Evolutionary conservation across 2,797 vertebrate genomes (phyloP).

Genomic region (Epinephelus malabaricus): DNA sequence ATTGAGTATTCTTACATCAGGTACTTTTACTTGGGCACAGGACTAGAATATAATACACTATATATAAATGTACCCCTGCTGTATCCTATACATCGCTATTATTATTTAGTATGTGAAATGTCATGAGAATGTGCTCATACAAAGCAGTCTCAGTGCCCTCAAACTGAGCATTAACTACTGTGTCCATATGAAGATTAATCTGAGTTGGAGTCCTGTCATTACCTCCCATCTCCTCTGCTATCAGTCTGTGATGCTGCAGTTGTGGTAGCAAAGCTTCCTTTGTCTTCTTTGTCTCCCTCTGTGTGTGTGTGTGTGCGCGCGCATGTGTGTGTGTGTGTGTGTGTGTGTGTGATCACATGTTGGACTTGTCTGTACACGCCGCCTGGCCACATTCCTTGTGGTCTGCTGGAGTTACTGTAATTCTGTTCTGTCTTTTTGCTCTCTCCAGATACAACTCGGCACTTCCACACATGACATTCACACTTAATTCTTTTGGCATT

Average conservation of each 20-base stretch:
- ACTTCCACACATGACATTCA: slow-evolving; percentile 40
- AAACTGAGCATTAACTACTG: slow-evolving; percentile 32
- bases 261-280: slow-evolving; percentile 53
- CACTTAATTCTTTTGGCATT: slow-evolving; percentile 27
- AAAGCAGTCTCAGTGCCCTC: neutral
- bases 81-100: no score
- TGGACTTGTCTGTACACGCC: slow-evolving; percentile 78
- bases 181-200: slow-evolving; percentile 39
- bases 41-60: neutral
- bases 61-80: no score
- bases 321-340: slow-evolving; percentile 37
- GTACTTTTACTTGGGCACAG: no score
- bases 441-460: slow-evolving; percentile 52
- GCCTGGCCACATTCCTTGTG: slow-evolving; percentile 79
- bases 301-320: slow-evolving; percentile 36
- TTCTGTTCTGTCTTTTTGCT: slow-evolving; percentile 56
- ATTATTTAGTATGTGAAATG: neutral
- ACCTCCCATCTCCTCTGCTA: slow-evolving; percentile 22
- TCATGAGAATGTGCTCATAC: neutral
- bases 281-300: slow-evolving; percentile 48
- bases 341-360: slow-evolving; percentile 59
- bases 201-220: slow-evolving; percentile 28
- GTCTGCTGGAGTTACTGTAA: slow-evolving; percentile 77
- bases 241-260: slow-evolving; percentile 50
- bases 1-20: no score